These are phyloP conservation scores for Hydrocynus forskahlii DNA, from an alignment of 2,797 vertebrate species.

Conservation along the genomic window DNA sequence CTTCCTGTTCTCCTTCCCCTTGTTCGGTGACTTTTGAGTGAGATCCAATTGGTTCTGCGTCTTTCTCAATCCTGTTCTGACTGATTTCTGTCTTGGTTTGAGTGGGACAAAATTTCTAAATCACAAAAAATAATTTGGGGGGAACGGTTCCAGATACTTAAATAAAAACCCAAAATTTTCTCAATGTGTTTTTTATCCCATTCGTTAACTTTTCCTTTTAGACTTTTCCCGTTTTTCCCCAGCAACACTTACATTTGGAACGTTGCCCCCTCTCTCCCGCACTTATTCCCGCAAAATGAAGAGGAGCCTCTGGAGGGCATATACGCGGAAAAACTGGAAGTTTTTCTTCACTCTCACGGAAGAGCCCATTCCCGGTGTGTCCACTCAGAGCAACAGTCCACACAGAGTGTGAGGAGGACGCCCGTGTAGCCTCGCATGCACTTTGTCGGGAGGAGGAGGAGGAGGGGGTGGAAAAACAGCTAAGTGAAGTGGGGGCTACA, in stretches of 20 bases:
- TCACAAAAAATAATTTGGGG: background rate
- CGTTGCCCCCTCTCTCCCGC: slow-evolving; percentile 42
- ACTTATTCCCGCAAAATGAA: slow-evolving; percentile 82
- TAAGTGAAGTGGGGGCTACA: background rate
- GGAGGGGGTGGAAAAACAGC: background rate
- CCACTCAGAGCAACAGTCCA: slow-evolving; percentile 65
- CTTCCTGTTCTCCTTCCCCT: background rate
- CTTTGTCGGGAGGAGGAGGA: slow-evolving; percentile 33
- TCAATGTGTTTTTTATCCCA: slow-evolving; percentile 55
- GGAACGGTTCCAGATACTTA: slow-evolving; percentile 46
- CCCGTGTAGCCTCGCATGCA: background rate
- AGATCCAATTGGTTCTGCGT: too few relatives aligned
- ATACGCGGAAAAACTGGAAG: slow-evolving; percentile 79
- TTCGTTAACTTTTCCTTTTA: slow-evolving; percentile 52
- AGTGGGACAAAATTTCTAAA: background rate
- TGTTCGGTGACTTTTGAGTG: background rate
- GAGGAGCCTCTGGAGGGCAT: slow-evolving; percentile 77
- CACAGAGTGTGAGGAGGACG: slow-evolving; percentile 54
- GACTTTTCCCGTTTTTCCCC: slow-evolving; percentile 10
- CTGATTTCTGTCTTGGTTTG: background rate
- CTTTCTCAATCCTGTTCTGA: background rate
- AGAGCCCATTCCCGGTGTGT: slow-evolving; percentile 83
- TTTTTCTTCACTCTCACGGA: slow-evolving; percentile 77
- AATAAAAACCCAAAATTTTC: slow-evolving; percentile 30
- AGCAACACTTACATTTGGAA: slow-evolving; percentile 36